Evolutionary conservation across 1,140 invertebrate species (phyloP).

Genomic region (Drosophila leontia): DNA sequence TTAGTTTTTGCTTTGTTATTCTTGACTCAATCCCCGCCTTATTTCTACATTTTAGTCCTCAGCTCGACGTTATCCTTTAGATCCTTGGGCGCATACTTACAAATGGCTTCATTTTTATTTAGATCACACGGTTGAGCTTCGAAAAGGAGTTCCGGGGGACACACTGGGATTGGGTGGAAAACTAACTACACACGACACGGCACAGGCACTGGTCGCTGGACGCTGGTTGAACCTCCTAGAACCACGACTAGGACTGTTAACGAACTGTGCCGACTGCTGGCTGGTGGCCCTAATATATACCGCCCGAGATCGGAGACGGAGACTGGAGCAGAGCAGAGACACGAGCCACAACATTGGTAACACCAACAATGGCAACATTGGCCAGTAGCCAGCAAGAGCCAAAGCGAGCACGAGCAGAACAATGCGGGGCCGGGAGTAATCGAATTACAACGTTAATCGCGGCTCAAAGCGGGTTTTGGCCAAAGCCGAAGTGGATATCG

Average conservation of each 20-base stretch:
- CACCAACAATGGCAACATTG: constrained; percentile 34
- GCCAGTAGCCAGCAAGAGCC: constrained; percentile 40
- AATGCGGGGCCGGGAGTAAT: constrained; percentile 75
- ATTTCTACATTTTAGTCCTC: not conserved
- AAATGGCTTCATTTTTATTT: constrained; percentile 76
- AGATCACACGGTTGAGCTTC: constrained; percentile 65
- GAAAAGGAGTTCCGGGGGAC: constrained; percentile 28
- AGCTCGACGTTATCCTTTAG: constrained; percentile 30
- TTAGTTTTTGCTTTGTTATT: not conserved
- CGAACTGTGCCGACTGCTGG: constrained; percentile 82
- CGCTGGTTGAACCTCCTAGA: constrained; percentile 85
- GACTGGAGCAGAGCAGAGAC: constrained; percentile 40
- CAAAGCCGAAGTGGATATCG: constrained; percentile 60
- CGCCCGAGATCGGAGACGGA: constrained; percentile 42
- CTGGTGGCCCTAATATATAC: constrained; percentile 82
- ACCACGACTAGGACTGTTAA: constrained; percentile 85
- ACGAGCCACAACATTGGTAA: constrained; percentile 30
- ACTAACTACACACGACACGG: constrained; percentile 64
- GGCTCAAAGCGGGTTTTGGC: constrained; percentile 73
- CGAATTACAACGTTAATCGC: constrained; percentile 80
- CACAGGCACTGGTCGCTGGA: constrained; percentile 60
- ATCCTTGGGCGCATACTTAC: constrained; percentile 58
- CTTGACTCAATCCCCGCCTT: not conserved
- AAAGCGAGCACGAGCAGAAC: constrained; percentile 74
- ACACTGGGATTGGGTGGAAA: constrained; percentile 39